These are phyloP conservation scores for Caenorhabditis auriculariae DNA, from an alignment of 2,888 invertebrate genomes.

Conservation along the genomic window DNA sequence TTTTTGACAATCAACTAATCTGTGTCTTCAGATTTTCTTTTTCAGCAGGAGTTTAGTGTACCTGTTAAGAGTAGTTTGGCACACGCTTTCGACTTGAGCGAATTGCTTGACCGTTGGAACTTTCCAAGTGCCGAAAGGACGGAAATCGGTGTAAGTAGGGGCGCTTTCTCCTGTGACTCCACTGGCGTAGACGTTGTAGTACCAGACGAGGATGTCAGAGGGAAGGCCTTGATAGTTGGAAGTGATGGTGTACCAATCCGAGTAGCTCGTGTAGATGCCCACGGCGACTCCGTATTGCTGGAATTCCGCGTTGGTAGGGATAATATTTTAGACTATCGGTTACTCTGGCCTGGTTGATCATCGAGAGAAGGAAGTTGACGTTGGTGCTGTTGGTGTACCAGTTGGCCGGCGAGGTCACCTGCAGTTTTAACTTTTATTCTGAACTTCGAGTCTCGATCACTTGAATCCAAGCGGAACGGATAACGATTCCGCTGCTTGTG, in stretches of 20 bases:
- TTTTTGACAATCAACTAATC: no score
- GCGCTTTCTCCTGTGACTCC: constrained; percentile 38
- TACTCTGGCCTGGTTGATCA: constrained; percentile 34
- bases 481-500: constrained; percentile 28
- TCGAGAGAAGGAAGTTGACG: constrained; percentile 37
- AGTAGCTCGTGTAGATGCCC: constrained; percentile 43
- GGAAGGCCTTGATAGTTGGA: constrained; percentile 21
- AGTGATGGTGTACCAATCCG: constrained; percentile 46
- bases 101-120: constrained; percentile 40
- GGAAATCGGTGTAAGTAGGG: constrained; percentile 39
- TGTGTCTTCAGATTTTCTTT: no score
- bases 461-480: constrained; percentile 44
- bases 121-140: constrained; percentile 39
- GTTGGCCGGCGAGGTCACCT: constrained; percentile 45
- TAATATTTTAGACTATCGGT: neutral
- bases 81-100: constrained; percentile 39
- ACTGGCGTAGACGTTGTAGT: constrained; percentile 39
- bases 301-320: no score
- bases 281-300: constrained; percentile 32
- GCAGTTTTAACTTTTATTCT: neutral
- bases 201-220: constrained; percentile 33
- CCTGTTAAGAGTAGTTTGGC: constrained; percentile 31
- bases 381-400: constrained; percentile 34
- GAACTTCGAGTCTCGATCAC: neutral
- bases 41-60: no score